Evolutionary conservation across 2,113 vertebrate genomes (phyloP).

Genomic region (Cephalopholis sonnerati): DNA sequence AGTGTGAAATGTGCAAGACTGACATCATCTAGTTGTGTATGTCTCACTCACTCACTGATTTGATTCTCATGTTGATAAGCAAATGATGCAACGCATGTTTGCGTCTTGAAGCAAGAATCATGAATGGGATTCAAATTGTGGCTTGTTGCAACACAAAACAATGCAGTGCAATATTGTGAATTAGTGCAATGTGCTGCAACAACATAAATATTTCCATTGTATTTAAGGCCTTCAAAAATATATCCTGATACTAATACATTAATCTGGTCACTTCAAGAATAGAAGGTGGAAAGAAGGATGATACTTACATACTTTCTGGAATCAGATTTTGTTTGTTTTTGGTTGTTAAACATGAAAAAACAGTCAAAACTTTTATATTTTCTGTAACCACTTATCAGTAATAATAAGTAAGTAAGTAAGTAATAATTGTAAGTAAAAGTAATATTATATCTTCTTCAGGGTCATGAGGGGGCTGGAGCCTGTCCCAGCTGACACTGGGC

Average conservation of each 20-base stretch:
- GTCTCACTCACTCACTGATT: background rate
- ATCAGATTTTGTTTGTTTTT: background rate
- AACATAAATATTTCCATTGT: background rate
- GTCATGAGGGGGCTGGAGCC: no score
- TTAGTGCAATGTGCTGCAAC: background rate
- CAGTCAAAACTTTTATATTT: background rate
- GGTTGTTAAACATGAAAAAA: background rate
- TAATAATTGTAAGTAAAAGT: no score
- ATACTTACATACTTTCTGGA: background rate
- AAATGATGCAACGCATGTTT: conserved; percentile 19
- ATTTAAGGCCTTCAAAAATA: background rate
- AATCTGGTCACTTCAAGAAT: background rate
- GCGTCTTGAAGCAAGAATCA: conserved; percentile 6
- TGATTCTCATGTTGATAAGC: conserved; percentile 20
- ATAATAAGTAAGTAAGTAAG: no score
- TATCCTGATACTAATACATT: background rate
- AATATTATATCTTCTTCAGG: no score
- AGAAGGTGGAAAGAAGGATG: background rate
- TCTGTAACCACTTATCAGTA: no score
- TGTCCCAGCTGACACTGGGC: no score
- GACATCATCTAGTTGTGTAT: background rate
- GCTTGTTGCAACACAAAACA: background rate
- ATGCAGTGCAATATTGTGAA: background rate
- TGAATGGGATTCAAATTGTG: conserved; percentile 2
- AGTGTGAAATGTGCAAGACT: background rate